phyloP scores from a whole-genome alignment of 2,888 invertebrate species.

The Ormia ochracea region DNA sequence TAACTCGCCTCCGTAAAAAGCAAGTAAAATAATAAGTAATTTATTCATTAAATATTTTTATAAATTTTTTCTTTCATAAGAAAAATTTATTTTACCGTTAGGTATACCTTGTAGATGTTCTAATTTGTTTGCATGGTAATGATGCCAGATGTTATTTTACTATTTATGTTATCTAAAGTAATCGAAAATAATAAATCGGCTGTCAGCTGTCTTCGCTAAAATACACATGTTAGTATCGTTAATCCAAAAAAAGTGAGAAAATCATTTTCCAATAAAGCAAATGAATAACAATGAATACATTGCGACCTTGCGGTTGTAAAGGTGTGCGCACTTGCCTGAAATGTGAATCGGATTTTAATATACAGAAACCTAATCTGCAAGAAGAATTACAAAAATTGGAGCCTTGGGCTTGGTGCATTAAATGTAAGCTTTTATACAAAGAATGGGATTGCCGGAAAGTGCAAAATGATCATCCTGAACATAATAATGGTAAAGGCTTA shows the following conservation, averaged over 20 bases:
- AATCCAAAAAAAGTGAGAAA: background rate
- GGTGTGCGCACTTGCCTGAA: slow-evolving; percentile 90
- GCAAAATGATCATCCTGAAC: slow-evolving; percentile 83
- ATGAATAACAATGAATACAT: slow-evolving; percentile 69
- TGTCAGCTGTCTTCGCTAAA: background rate
- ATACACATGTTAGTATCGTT: background rate
- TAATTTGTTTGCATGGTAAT: too few relatives aligned
- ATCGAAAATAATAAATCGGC: background rate
- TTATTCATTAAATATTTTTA: background rate
- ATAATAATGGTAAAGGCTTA: slow-evolving; percentile 72
- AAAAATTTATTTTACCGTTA: background rate
- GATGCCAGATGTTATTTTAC: background rate
- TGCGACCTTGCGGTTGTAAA: slow-evolving; percentile 91
- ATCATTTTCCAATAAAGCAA: background rate
- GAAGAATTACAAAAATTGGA: slow-evolving; percentile 77
- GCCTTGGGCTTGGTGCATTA: slow-evolving; percentile 85
- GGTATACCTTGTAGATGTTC: too few relatives aligned
- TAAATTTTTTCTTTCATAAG: background rate
- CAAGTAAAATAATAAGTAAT: background rate
- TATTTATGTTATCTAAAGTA: background rate
- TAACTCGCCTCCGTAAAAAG: background rate
- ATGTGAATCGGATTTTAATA: slow-evolving; percentile 85
- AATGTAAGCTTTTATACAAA: slow-evolving; percentile 85
- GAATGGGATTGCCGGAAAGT: slow-evolving; percentile 82
- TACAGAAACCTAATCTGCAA: slow-evolving; percentile 75